Percentiles rank a stretch among this genome's conserved stretches.
Conservation (phyloP, 2,113 vertebrate species). For the Neopipo cinnamomea region DNA sequence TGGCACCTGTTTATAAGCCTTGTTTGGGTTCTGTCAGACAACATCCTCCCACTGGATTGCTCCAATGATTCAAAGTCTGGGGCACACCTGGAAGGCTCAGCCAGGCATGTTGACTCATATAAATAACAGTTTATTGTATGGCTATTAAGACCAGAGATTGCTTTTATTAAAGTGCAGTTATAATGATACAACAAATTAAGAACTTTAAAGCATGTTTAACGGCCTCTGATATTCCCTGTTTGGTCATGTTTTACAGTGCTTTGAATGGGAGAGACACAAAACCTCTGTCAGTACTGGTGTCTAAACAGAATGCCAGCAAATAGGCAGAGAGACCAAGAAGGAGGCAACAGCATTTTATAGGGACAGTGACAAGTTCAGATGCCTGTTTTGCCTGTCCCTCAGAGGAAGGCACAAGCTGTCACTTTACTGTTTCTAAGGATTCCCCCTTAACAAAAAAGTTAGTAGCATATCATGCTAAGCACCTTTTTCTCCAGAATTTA, state of each 20-base stretch:
- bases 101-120: constrained; percentile 63
- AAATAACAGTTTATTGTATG: constrained; percentile 82
- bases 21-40: constrained; percentile 46
- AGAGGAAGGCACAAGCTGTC: background rate
- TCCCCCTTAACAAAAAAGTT: background rate
- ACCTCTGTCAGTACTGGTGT: background rate
- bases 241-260: constrained; percentile 69
- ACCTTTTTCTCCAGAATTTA: background rate
- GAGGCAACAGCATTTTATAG: fast-evolving
- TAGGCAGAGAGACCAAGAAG: background rate
- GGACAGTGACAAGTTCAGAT: background rate
- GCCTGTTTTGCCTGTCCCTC: background rate
- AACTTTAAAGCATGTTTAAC: constrained; percentile 79
- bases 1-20: constrained; percentile 60
- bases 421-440: background rate
- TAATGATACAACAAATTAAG: constrained; percentile 79
- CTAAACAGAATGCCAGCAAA: background rate
- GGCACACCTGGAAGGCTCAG: constrained; percentile 75
- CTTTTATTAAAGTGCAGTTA: constrained; percentile 83
- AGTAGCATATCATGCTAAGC: background rate
- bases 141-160: constrained; percentile 77
- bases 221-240: constrained; percentile 71
- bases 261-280: constrained; percentile 45
- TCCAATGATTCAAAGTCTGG: constrained; percentile 64
- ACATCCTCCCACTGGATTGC: constrained; percentile 32